phyloP scores from a whole-genome alignment of 2,888 invertebrate genomes.

The Physocephala rufipes region DNA sequence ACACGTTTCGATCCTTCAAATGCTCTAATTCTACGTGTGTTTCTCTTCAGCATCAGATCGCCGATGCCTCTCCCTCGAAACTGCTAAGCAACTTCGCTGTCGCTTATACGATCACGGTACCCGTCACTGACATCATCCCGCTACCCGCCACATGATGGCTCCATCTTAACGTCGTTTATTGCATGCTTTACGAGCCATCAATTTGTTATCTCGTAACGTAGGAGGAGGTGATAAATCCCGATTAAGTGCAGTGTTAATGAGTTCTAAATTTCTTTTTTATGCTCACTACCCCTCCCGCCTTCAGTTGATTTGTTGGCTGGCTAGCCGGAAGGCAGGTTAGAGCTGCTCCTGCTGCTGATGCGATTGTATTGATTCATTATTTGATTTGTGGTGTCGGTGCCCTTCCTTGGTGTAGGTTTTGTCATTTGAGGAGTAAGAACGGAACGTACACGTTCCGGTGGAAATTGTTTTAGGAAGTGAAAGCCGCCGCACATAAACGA shows the following conservation, averaged over 20 bases:
- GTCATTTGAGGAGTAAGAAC: neutral
- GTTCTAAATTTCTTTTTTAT: slow-evolving; percentile 45
- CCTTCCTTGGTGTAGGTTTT: neutral
- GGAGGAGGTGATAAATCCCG: slow-evolving; percentile 59
- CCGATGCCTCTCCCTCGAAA: neutral
- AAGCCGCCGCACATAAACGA: slow-evolving; percentile 47
- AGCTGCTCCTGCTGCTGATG: neutral
- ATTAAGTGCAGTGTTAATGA: slow-evolving; percentile 59
- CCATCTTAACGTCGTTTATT: slow-evolving; percentile 11
- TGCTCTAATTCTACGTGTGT: neutral
- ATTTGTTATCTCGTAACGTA: slow-evolving; percentile 47
- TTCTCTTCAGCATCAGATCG: neutral
- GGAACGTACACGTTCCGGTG: neutral
- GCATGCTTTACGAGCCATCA: slow-evolving; percentile 29
- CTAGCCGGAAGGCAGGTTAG: neutral
- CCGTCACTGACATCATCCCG: neutral
- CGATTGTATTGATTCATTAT: neutral
- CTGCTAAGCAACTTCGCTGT: neutral
- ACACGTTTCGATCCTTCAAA: neutral
- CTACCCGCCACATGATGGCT: slow-evolving; percentile 14
- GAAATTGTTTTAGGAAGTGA: slow-evolving; percentile 31
- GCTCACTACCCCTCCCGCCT: neutral
- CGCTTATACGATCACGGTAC: no score
- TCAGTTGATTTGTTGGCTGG: no score
- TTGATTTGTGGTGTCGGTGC: slow-evolving; percentile 1